Percentiles rank a stretch among this genome's conserved stretches.
These are phyloP conservation scores for Blomia tropicalis DNA, from an alignment of 2,888 invertebrate genomes.

Conservation along the genomic window DNA sequence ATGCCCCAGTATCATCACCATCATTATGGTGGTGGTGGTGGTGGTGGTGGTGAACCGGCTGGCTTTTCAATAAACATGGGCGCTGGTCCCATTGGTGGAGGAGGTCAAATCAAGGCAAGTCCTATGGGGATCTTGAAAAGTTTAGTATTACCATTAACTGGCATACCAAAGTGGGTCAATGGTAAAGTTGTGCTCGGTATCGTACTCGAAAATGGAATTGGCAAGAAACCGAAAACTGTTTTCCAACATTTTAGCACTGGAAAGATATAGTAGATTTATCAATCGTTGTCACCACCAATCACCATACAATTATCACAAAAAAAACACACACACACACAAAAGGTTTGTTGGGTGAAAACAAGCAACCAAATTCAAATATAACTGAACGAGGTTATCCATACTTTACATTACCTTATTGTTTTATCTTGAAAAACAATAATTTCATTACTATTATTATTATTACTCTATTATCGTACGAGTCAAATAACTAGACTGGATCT, in stretches of 20 bases:
- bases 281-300: neutral
- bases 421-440: too few species aligned
- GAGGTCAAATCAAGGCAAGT: slow-evolving; percentile 28
- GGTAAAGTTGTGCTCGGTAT: slow-evolving; percentile 31
- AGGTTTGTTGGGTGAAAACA: too few species aligned
- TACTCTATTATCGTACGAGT: too few species aligned
- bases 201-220: slow-evolving; percentile 29
- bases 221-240: slow-evolving; percentile 22
- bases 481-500: neutral
- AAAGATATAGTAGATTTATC: slow-evolving; percentile 13
- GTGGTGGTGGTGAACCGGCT: slow-evolving; percentile 12
- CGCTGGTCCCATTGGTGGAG: slow-evolving; percentile 27
- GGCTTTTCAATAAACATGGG: slow-evolving; percentile 24
- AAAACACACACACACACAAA: too few species aligned
- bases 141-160: slow-evolving; percentile 28
- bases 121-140: slow-evolving; percentile 30
- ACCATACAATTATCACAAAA: neutral
- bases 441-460: neutral
- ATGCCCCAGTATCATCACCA: neutral
- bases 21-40: too few species aligned
- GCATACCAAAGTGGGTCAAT: slow-evolving; percentile 30
- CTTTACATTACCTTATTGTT: too few species aligned
- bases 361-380: too few species aligned
- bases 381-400: too few species aligned
- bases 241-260: slow-evolving; percentile 24